Evolutionary conservation across 2,113 vertebrate species (phyloP).

Genomic region (Psilopsiagon aurifrons): DNA sequence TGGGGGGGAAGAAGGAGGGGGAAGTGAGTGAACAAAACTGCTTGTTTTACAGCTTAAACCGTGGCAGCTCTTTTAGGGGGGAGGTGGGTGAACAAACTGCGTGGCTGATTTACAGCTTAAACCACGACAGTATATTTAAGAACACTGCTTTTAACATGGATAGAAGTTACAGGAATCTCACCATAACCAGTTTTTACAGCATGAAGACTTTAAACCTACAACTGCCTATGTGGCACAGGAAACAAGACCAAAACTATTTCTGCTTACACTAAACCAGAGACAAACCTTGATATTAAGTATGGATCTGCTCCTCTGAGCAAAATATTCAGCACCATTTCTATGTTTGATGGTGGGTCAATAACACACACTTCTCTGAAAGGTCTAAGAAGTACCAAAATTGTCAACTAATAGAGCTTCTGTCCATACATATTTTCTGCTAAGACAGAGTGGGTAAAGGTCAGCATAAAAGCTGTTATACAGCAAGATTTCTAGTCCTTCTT

Average conservation of each 20-base stretch:
- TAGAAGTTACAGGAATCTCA: background rate
- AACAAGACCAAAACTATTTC: background rate
- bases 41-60: too few relatives aligned
- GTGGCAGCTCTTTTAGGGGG: too few relatives aligned
- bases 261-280: background rate
- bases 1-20: too few relatives aligned
- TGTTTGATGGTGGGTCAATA: background rate
- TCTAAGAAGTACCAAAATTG: background rate
- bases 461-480: background rate
- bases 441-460: background rate
- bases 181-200: background rate
- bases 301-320: background rate
- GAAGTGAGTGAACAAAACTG: too few relatives aligned
- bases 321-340: background rate
- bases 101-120: too few relatives aligned
- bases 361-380: background rate
- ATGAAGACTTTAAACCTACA: background rate
- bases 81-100: too few relatives aligned
- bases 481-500: background rate
- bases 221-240: background rate
- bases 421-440: background rate
- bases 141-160: background rate
- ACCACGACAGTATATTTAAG: background rate
- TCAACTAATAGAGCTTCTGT: background rate
- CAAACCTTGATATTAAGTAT: background rate